Base-by-base conservation (phyloP, 2,888 invertebrate genomes). In the Dexiosoma caninum region DNA sequence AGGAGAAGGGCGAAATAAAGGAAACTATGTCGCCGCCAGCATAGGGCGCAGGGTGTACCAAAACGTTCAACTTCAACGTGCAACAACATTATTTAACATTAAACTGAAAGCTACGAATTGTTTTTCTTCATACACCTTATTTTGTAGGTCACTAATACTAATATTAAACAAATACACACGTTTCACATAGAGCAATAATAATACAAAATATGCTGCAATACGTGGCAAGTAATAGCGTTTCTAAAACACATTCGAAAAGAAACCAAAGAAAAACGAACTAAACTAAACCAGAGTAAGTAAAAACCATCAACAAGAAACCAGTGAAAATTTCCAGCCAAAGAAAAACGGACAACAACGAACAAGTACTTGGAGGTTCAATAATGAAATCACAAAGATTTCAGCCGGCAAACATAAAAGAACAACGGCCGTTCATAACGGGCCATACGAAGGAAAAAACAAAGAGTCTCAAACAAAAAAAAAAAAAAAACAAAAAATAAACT, bases 371-470 rank as follows among this genome's bases (percentile, higher is more conserved):
- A 87, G 86, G 85, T 64, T 69, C 57, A 81, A 77, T 69, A 81
- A 69, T 84, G 85, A 85, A 87, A 85, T 88, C 88, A 87, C 86
- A 87, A 87, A 88, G 86, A 87, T 87, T 87, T 88, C 85, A 88
- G 85, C 87, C 87, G 87, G 87, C 88, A 88, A 87, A 88, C 88
- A 87, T 85, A 85, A 85, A 85, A 88, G 87, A 88, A 88, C 87
- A 86, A 85, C 83, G 59, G 62, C 62, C 53, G 14, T 85, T 85
- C 83, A 30, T 19, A 40, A 72, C 71, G 71, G 78, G 78, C 14
- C 40, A 66, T 62, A 49, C 27, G 30, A 55, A 44, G 6, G 37
- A 30, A n/a, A n/a, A n/a, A 53, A 21, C 30, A 35, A 35, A 55
- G 16, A 44, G 44, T n/a, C 21, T n/a, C 16, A 27, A 60, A 53